phyloP scores from a whole-genome alignment of 2,888 invertebrate genomes.

The Ochropacha duplaris region DNA sequence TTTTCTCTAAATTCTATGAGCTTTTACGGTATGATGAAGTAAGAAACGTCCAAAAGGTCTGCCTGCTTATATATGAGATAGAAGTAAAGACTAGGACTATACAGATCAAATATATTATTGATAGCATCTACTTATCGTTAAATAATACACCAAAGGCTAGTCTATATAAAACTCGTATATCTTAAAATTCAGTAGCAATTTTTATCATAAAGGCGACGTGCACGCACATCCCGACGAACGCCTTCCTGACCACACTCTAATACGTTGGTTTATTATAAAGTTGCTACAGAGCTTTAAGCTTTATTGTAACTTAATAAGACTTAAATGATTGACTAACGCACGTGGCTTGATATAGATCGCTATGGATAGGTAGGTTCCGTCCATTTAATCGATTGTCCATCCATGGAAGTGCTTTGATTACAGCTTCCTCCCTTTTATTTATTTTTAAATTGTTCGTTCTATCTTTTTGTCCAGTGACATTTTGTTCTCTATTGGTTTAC shows the following conservation, averaged over 20 bases:
- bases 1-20: too few species aligned
- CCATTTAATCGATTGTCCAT: constrained; percentile 74
- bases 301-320: background rate
- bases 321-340: constrained; percentile 12
- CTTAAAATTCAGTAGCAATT: background rate
- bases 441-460: constrained; percentile 65
- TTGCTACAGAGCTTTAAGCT: background rate
- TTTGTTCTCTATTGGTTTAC: too few species aligned
- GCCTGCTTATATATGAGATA: too few species aligned
- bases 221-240: background rate
- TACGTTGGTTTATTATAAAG: background rate
- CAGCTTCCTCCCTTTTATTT: constrained; percentile 73
- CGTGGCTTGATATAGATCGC: constrained; percentile 19
- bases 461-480: constrained; percentile 42
- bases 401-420: constrained; percentile 74
- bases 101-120: too few species aligned
- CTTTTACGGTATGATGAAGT: too few species aligned
- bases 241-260: background rate
- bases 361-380: constrained; percentile 39
- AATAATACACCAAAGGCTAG: too few species aligned
- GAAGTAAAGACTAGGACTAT: too few species aligned
- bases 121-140: too few species aligned
- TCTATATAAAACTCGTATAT: background rate
- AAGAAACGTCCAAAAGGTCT: too few species aligned
- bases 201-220: background rate